A percentile compares a stretch with the other conserved stretches of the same genome.
Conservation (phyloP, 2,113 vertebrate genomes). For the Trogon surrucura region DNA sequence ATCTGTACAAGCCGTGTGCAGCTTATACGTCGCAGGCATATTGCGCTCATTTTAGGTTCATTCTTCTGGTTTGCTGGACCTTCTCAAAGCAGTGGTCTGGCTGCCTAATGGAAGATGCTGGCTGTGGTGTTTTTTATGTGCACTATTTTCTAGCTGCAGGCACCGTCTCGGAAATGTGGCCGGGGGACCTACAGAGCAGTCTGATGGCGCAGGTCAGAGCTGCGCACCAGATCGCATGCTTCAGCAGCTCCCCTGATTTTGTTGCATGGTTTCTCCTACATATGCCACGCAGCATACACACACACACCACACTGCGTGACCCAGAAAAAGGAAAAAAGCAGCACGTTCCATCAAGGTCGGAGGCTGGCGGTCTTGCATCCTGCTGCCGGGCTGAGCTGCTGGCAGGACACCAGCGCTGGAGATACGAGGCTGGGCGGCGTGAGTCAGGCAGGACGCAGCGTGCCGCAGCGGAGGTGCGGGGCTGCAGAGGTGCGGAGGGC, state of each 20-base stretch:
- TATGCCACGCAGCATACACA: not conserved
- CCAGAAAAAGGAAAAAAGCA: not conserved
- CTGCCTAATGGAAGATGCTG: not conserved
- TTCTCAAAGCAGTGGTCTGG: not conserved
- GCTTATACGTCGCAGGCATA: not conserved
- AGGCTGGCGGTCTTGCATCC: accelerated
- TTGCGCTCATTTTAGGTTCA: not conserved
- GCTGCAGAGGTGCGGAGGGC: not conserved
- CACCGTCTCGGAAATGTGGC: not conserved
- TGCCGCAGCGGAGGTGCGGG: not conserved
- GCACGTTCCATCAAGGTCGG: not conserved
- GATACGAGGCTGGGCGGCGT: not conserved
- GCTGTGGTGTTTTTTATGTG: accelerated
- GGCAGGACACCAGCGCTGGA: not conserved
- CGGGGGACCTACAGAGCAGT: not conserved
- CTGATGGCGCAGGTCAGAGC: not conserved
- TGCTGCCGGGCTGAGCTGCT: not conserved
- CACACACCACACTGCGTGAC: not conserved
- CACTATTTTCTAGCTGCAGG: not conserved
- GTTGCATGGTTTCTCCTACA: not conserved
- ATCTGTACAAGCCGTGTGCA: not conserved
- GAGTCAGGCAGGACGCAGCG: not conserved
- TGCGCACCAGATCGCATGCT: not conserved
- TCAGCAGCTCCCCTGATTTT: not conserved
- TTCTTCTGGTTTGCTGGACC: not conserved